Conservation (phyloP, 2,888 invertebrate genomes). For the Troilus luridus region DNA sequence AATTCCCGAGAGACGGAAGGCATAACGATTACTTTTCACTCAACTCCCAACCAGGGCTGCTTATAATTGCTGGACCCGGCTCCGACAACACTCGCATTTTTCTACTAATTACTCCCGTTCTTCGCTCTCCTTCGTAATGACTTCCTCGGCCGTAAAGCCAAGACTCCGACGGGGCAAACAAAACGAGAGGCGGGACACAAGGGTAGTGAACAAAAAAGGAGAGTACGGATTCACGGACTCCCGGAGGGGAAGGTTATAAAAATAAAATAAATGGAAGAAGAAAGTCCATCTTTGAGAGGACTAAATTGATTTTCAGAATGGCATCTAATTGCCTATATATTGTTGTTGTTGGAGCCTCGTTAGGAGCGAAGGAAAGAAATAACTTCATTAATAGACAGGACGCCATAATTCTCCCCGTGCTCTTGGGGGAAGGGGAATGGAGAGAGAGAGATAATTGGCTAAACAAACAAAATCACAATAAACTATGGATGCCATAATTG, state of each 20-base stretch:
- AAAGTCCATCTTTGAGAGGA: slow-evolving; percentile 45
- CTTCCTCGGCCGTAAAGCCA: slow-evolving; percentile 47
- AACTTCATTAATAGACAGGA: slow-evolving; percentile 63
- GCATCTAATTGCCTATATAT: slow-evolving; percentile 63
- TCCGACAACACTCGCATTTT: slow-evolving; percentile 29
- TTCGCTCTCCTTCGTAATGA: slow-evolving; percentile 35
- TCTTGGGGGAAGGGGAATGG: not conserved
- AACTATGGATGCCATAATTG: slow-evolving; percentile 64
- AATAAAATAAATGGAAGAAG: slow-evolving; percentile 41
- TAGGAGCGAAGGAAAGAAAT: slow-evolving; percentile 60
- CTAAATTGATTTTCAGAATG: slow-evolving; percentile 64
- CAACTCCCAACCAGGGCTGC: not conserved
- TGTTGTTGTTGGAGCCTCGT: slow-evolving; percentile 61
- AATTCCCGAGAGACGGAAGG: slow-evolving; percentile 1
- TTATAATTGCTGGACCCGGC: slow-evolving; percentile 23
- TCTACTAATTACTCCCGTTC: slow-evolving; percentile 45
- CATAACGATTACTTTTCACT: slow-evolving; percentile 23
- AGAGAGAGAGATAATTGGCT: slow-evolving; percentile 62
- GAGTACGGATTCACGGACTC: slow-evolving; percentile 11
- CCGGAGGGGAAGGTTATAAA: slow-evolving; percentile 36
- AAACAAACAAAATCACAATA: slow-evolving; percentile 65
- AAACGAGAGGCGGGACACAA: not conserved
- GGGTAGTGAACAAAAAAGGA: slow-evolving; percentile 40
- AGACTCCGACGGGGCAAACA: not conserved
- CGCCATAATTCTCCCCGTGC: slow-evolving; percentile 49